A percentile compares a stretch with the other conserved stretches of the same genome.
Conservation (phyloP, 37 sponge, comb jelly and placozoan species). For the Crambe crambe region DNA sequence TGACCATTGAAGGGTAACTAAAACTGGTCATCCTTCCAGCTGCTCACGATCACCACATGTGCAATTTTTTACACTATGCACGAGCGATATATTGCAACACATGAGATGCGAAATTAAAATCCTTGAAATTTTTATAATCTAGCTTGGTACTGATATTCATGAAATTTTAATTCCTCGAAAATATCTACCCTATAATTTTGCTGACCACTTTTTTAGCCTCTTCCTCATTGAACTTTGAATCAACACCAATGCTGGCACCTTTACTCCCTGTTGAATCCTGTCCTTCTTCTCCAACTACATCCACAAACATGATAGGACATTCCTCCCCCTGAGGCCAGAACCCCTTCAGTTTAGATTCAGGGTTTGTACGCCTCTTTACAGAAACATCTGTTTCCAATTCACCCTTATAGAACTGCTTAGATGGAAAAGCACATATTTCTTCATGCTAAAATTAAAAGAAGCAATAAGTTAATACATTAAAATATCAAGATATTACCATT, state of each 20-base stretch:
- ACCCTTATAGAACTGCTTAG: slow-evolving; percentile 60
- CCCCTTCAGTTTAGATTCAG: not conserved
- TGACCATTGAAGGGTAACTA: too few species aligned
- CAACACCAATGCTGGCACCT: not conserved
- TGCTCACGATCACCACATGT: not conserved
- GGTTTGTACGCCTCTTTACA: slow-evolving; percentile 22
- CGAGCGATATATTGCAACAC: too few species aligned
- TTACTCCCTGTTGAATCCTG: not conserved
- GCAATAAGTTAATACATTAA: too few species aligned
- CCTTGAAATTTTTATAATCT: too few species aligned
- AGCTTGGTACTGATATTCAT: too few species aligned
- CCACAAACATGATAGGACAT: slow-evolving; percentile 63
- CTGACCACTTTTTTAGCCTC: slow-evolving; percentile 73
- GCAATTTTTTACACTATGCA: too few species aligned
- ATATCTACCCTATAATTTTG: too few species aligned
- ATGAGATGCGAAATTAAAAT: too few species aligned
- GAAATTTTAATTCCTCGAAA: too few species aligned
- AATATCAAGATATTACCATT: slow-evolving; percentile 51
- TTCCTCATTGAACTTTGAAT: slow-evolving; percentile 53
- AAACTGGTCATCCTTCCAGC: too few species aligned
- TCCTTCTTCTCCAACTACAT: slow-evolving; percentile 58
- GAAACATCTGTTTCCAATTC: slow-evolving; percentile 36
- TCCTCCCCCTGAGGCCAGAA: slow-evolving; percentile 41
- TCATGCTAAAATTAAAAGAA: slow-evolving; percentile 48
- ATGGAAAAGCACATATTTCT: slow-evolving; percentile 63